These are phyloP conservation scores for Elephantulus edwardii DNA, from an alignment of 2,113 vertebrate genomes.

Conservation along the genomic window DNA sequence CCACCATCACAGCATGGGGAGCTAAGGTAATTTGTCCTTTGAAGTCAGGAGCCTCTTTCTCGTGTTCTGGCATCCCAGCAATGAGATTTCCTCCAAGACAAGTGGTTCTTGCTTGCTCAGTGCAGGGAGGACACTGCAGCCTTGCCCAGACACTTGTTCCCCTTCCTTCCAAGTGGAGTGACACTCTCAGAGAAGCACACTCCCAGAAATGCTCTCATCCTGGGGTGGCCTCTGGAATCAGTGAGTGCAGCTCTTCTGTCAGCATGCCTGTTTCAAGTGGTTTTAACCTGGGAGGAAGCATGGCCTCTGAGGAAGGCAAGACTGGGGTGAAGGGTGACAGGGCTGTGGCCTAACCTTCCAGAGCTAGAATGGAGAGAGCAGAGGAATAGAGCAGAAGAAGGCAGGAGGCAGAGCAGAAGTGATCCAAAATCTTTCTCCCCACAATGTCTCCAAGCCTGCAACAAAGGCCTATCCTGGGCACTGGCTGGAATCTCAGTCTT, in stretches of 20 bases:
- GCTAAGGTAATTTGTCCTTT: neutral
- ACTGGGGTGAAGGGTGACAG: neutral
- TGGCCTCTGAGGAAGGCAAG: neutral
- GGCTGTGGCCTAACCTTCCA: no score
- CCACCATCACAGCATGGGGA: neutral
- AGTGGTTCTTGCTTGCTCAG: neutral
- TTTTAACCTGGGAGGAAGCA: neutral
- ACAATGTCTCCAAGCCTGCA: fast-evolving
- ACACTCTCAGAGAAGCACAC: neutral
- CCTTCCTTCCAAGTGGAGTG: fast-evolving
- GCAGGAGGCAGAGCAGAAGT: neutral
- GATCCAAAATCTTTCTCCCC: neutral
- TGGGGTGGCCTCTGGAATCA: neutral
- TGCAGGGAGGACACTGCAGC: neutral
- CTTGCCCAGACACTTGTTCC: neutral
- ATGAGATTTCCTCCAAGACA: neutral
- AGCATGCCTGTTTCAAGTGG: neutral
- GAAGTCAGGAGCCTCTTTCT: neutral
- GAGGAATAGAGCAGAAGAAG: fast-evolving
- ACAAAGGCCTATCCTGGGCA: neutral
- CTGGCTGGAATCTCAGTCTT: neutral
- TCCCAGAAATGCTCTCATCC: neutral
- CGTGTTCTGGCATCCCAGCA: neutral
- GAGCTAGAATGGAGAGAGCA: neutral
- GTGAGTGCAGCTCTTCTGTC: neutral